Conservation (phyloP, 2,888 invertebrate species). For the Drosophila neotestacea region DNA sequence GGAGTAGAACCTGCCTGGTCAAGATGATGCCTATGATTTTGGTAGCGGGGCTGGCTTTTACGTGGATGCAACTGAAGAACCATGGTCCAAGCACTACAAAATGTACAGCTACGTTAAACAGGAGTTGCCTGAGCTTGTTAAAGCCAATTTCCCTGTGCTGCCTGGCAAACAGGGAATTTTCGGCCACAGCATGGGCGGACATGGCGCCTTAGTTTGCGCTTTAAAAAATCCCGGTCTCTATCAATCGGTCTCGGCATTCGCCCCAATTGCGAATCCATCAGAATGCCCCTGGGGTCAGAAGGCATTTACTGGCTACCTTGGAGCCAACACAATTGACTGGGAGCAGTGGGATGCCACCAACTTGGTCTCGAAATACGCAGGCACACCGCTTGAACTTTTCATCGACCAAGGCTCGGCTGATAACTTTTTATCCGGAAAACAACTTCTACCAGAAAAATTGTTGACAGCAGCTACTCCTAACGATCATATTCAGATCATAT, state of each 20-base stretch:
- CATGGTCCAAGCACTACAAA: constrained; percentile 96
- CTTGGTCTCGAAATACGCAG: constrained; percentile 92
- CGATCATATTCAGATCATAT: constrained; percentile 89
- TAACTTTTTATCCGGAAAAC: constrained; percentile 90
- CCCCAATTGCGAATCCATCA: constrained; percentile 96
- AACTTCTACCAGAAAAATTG: constrained; percentile 94
- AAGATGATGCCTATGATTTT: constrained; percentile 97
- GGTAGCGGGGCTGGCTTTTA: constrained; percentile 98
- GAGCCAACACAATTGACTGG: constrained; percentile 89
- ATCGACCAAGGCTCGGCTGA: constrained; percentile 96
- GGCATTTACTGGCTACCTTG: constrained; percentile 93
- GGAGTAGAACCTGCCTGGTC: constrained; percentile 95
- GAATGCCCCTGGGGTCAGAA: constrained; percentile 95
- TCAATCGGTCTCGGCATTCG: constrained; percentile 96
- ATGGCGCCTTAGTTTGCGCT: constrained; percentile 96
- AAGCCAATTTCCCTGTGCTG: constrained; percentile 89
- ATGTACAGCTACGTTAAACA: constrained; percentile 98
- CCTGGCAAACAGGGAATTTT: constrained; percentile 90
- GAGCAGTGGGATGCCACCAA: constrained; percentile 95
- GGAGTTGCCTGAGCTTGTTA: constrained; percentile 92
- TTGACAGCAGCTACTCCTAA: constrained; percentile 85
- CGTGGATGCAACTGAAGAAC: constrained; percentile 95
- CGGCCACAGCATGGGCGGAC: constrained; percentile 99
- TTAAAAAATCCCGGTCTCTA: constrained; percentile 96
- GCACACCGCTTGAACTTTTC: constrained; percentile 92